phyloP scores from a whole-genome alignment of 2,888 invertebrate genomes.

The Rhogogaster chlorosoma region DNA sequence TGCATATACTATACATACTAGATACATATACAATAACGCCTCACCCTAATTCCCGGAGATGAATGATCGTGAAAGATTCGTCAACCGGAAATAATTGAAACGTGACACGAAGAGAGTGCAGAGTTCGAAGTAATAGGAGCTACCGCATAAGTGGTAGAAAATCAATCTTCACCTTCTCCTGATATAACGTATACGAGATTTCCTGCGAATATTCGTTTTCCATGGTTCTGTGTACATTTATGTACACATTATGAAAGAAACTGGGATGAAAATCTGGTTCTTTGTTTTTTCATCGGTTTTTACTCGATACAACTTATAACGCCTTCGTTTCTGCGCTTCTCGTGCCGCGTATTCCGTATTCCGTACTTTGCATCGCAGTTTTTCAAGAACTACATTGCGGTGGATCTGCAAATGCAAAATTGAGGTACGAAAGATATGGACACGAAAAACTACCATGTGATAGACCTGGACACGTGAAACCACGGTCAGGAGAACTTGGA shows the following conservation, averaged over 20 bases:
- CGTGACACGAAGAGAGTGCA: not conserved
- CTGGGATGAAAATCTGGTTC: not conserved
- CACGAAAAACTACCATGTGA: not conserved
- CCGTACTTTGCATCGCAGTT: not conserved
- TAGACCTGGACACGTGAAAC: not conserved
- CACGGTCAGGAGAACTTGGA: not conserved
- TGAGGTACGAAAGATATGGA: not conserved
- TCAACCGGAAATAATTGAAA: slow-evolving; percentile 40
- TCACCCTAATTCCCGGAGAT: slow-evolving; percentile 25
- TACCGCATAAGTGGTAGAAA: not conserved
- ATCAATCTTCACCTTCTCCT: not conserved
- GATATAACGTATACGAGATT: not conserved
- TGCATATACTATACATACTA: too few species aligned
- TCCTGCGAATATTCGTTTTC: not conserved
- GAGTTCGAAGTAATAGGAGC: not conserved
- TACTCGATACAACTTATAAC: too few species aligned
- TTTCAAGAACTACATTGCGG: not conserved
- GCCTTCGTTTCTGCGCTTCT: too few species aligned
- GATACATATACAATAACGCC: not conserved
- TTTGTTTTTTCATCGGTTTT: not conserved
- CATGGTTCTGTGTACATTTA: too few species aligned
- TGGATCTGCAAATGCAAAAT: not conserved
- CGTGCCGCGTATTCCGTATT: too few species aligned
- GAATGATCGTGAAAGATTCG: slow-evolving; percentile 10
- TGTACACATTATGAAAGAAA: not conserved